phyloP scores from a whole-genome alignment of 1,140 invertebrate genomes.

The Antheraea pernyi region DNA sequence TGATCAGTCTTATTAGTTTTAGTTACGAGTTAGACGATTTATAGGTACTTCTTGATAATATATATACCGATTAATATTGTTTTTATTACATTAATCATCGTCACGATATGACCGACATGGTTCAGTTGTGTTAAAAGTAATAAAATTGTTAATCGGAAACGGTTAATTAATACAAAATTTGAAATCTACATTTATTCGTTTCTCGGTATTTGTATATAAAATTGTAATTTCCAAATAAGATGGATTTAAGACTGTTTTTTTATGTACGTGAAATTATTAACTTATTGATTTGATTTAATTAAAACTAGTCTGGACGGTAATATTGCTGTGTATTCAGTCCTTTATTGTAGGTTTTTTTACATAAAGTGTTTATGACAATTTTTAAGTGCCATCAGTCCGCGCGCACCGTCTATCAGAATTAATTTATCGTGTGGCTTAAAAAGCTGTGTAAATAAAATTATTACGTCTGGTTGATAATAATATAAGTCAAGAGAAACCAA shows the following conservation, averaged over 20 bases:
- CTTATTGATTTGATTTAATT: slow-evolving; percentile 63
- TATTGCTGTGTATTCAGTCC: slow-evolving; percentile 29
- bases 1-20: not conserved
- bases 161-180: not conserved
- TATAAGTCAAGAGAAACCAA: not conserved
- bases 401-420: not conserved
- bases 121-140: no score
- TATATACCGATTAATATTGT: not conserved
- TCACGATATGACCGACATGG: no score
- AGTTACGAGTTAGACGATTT: not conserved
- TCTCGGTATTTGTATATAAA: not conserved
- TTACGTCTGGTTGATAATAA: not conserved
- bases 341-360: slow-evolving; percentile 34
- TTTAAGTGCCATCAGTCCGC: slow-evolving; percentile 42
- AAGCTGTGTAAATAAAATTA: slow-evolving; percentile 11
- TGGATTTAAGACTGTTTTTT: slow-evolving; percentile 59
- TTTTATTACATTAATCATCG: not conserved
- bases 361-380: slow-evolving; percentile 32
- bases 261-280: slow-evolving; percentile 49
- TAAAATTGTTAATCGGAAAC: not conserved
- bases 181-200: not conserved
- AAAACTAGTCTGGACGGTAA: slow-evolving; percentile 56
- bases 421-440: slow-evolving; percentile 9
- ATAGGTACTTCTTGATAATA: no score
- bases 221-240: slow-evolving; percentile 4